Evolutionary conservation across 2,113 vertebrate genomes (phyloP).

Genomic region (Phasianus colchicus): DNA sequence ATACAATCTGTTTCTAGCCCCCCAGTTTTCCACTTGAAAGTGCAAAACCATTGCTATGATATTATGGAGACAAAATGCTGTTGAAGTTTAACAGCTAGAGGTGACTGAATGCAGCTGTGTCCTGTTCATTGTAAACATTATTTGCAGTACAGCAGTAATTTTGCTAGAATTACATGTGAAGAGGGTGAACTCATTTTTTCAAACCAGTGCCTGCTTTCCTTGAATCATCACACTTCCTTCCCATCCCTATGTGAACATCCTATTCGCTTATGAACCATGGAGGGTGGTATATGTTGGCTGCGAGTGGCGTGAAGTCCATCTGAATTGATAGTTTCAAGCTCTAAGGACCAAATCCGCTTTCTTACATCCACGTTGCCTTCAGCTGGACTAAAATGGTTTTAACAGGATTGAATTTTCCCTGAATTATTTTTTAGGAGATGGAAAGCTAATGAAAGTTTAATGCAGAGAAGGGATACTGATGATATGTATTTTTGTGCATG

Average conservation of each 20-base stretch:
- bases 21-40: not conserved
- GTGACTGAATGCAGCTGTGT: not conserved
- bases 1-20: not conserved
- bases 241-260: not conserved
- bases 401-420: not conserved
- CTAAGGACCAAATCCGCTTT: not conserved
- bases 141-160: not conserved
- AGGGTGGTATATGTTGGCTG: not conserved
- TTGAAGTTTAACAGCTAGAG: not conserved
- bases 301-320: not conserved
- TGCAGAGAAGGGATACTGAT: not conserved
- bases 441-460: not conserved
- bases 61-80: not conserved
- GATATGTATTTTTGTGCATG: too few relatives aligned
- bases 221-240: not conserved
- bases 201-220: not conserved
- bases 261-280: conserved; percentile 21
- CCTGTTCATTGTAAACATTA: not conserved
- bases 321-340: conserved; percentile 9
- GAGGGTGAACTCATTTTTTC: not conserved
- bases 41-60: not conserved
- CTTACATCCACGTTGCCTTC: not conserved
- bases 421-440: not conserved
- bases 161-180: not conserved
- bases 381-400: not conserved